Evolutionary conservation across 2,797 vertebrate species (phyloP).

Genomic region (Australoheros facetus): DNA sequence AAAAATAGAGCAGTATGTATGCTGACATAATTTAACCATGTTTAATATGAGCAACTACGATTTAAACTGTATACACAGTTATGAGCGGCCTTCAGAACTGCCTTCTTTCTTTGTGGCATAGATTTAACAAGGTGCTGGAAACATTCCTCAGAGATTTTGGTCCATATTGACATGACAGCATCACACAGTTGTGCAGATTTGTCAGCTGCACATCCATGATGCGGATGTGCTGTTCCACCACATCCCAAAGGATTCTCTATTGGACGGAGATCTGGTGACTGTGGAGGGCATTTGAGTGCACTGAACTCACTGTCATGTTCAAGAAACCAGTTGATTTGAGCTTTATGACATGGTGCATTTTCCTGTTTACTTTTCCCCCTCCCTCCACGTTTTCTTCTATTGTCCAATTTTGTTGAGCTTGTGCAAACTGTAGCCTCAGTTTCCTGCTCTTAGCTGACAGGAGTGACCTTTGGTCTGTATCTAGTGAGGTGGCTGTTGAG

Average conservation of each 20-base stretch:
- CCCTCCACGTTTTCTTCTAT: neutral
- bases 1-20: too few species aligned
- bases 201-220: neutral
- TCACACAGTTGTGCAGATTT: too few species aligned
- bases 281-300: neutral
- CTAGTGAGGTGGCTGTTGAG: neutral
- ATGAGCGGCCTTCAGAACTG: too few species aligned
- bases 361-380: neutral
- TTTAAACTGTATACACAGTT: too few species aligned
- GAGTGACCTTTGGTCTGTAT: rapidly evolving
- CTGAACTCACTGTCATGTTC: neutral
- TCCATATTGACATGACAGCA: too few species aligned
- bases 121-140: too few species aligned
- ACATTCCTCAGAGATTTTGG: too few species aligned
- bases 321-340: neutral
- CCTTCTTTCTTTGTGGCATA: too few species aligned
- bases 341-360: neutral
- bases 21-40: too few species aligned
- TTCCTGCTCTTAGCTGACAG: neutral
- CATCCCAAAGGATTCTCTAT: neutral
- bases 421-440: neutral
- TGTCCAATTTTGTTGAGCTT: neutral
- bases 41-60: too few species aligned
- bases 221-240: too few species aligned
- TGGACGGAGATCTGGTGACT: neutral